Evolutionary conservation across 2,888 invertebrate genomes (phyloP).

Genomic region (Epinotia brunnichana): DNA sequence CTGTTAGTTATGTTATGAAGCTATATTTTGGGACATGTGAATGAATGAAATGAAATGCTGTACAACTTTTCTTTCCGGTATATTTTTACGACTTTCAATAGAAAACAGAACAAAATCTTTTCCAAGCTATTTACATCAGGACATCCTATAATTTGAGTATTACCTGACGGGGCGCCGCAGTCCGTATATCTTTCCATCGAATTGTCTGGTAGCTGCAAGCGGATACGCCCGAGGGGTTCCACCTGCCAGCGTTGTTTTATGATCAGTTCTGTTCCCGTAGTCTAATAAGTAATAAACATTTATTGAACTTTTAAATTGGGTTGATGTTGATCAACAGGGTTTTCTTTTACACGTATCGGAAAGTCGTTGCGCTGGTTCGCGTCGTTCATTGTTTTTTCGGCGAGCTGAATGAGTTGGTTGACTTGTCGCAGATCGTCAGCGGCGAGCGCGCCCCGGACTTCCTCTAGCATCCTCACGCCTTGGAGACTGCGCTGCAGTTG

Average conservation of each 20-base stretch:
- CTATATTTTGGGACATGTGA: neutral
- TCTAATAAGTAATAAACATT: conserved; percentile 28
- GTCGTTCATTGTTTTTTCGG: conserved; percentile 35
- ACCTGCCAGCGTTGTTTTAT: conserved; percentile 36
- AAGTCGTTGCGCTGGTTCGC: neutral
- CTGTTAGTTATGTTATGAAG: neutral
- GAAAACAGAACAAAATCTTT: conserved; percentile 5
- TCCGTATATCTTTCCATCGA: conserved; percentile 37
- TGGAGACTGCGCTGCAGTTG: conserved; percentile 61
- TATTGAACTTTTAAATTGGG: neutral
- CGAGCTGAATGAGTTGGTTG: conserved; percentile 47
- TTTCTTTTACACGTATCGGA: neutral
- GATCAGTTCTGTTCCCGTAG: conserved; percentile 25
- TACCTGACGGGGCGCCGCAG: conserved; percentile 26
- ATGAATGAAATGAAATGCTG: neutral
- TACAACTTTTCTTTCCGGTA: neutral
- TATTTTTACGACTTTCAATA: neutral
- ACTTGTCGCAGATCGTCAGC: conserved; percentile 48
- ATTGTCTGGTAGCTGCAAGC: conserved; percentile 37
- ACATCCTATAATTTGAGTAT: conserved; percentile 4
- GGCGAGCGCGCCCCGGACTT: conserved; percentile 56
- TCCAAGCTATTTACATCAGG: conserved; percentile 9
- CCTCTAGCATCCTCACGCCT: conserved; percentile 58
- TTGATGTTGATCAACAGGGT: neutral
- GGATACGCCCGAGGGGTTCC: conserved; percentile 30